Evolutionary conservation across 2,888 invertebrate genomes (phyloP).

Genomic region (Oligia latruncula): DNA sequence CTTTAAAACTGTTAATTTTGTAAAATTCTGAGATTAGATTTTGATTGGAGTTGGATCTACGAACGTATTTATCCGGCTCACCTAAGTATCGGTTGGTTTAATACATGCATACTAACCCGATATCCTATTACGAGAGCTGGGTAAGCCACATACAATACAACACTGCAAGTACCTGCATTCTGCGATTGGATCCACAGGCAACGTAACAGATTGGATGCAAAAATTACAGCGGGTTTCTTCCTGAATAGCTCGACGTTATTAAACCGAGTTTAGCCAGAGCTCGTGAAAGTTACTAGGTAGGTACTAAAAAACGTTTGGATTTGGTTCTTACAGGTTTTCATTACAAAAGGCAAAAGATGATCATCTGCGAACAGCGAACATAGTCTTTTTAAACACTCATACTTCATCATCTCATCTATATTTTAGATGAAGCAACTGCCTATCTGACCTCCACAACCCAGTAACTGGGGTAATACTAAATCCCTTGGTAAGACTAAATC

Average conservation of each 20-base stretch:
- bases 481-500: not conserved
- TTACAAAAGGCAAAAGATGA: not conserved
- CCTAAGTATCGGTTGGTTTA: slow-evolving; percentile 1
- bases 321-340: not conserved
- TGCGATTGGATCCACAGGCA: slow-evolving; percentile 50
- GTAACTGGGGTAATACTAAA: not conserved
- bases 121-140: slow-evolving; percentile 2
- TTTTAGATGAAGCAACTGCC: not conserved
- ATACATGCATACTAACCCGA: not conserved
- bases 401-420: not conserved
- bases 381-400: not conserved
- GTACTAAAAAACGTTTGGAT: slow-evolving; percentile 1
- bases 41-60: slow-evolving; percentile 10
- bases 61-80: not conserved
- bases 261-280: slow-evolving; percentile 25
- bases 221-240: slow-evolving; percentile 44
- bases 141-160: slow-evolving; percentile 19
- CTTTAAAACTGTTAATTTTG: slow-evolving; percentile 35
- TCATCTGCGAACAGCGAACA: not conserved
- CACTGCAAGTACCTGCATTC: not conserved
- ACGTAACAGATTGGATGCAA: slow-evolving; percentile 55
- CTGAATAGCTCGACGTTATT: slow-evolving; percentile 34
- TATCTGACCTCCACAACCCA: not conserved
- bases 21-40: not conserved
- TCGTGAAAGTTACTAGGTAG: slow-evolving; percentile 5